Evolutionary conservation across 2,888 invertebrate genomes (phyloP), one percentile per base, ranked within the genome.

Genomic region (Cryptus armator): DNA sequence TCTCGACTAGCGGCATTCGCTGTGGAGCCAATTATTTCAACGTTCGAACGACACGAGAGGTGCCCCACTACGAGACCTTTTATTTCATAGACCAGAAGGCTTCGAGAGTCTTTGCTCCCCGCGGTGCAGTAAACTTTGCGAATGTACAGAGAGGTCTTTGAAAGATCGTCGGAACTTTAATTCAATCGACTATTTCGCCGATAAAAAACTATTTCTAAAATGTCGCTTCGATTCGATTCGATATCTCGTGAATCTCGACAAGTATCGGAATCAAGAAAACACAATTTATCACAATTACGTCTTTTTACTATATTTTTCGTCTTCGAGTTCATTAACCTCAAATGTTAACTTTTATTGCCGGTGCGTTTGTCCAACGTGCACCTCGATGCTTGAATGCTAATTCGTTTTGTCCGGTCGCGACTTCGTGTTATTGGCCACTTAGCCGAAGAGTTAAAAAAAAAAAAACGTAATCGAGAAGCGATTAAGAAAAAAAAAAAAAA

Each of bases 11-110:
- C 71, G 64, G 66, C 46, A 10, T 6, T 75, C 64, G 64, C 24
- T 32, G 16, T n/a, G 37, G 43, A 64, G 82, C 70, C 74, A 78
- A 84, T 84, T 84, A 81, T 84, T 84, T 67, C 44, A 84, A 74
- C 70, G 67, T 77, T 77, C 67, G 51, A 76, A 48, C 71, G 51
- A 67, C 72, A 72, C 66, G 66, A 67, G 44, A 76, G 67, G 10
- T 19, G 24, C 56, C 56, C 19, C 56, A 10, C 19, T 56, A 56
- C 37, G 37, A 37, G 51, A 51, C 70, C 76, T 62, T 67, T 70
- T 71, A 24, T 56, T 19, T 37, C 37, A 37, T 37, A 37, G 37
- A 37, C 56, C 9, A 1, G 24, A 10, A 19, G 10, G 19, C 19
- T 24, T 56, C 12, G 56, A 56, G 53, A 56, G 12, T 19, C 19